Conservation (phyloP, 2,888 invertebrate species). For the Stictocephala bisonia region DNA sequence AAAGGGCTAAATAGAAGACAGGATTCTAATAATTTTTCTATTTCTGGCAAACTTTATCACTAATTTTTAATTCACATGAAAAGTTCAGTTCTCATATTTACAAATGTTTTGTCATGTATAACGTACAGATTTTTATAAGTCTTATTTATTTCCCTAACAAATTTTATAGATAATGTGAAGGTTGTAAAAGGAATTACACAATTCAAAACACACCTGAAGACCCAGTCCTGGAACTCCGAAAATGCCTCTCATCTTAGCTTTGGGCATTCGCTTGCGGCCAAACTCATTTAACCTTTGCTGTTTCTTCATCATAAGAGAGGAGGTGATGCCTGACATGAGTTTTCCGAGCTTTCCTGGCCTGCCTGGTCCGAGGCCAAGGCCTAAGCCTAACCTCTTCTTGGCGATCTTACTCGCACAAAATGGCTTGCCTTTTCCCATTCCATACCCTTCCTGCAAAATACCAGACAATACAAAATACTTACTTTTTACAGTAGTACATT, state of each 20-base stretch:
- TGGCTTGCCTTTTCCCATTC: constrained; percentile 84
- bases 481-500: too few relatives aligned
- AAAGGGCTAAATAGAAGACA: too few relatives aligned
- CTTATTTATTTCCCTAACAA: too few relatives aligned
- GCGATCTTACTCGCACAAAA: constrained; percentile 80
- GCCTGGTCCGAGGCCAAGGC: constrained; percentile 59
- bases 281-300: constrained; percentile 78
- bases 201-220: constrained; percentile 73
- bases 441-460: constrained; percentile 61
- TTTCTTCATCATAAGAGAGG: constrained; percentile 66
- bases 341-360: constrained; percentile 75
- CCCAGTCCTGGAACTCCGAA: constrained; percentile 85
- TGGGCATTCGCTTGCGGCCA: constrained; percentile 85
- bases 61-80: too few relatives aligned
- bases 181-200: too few relatives aligned
- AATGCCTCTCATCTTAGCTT: constrained; percentile 88
- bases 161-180: too few relatives aligned
- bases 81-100: constrained; percentile 22
- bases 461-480: not conserved
- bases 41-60: too few relatives aligned
- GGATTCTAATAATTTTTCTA: too few relatives aligned
- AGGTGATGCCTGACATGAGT: constrained; percentile 60
- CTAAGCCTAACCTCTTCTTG: constrained; percentile 78
- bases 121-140: constrained; percentile 5
- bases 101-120: not conserved